phyloP scores from a whole-genome alignment of 2,888 invertebrate species.

The Synergus umbraculus region DNA sequence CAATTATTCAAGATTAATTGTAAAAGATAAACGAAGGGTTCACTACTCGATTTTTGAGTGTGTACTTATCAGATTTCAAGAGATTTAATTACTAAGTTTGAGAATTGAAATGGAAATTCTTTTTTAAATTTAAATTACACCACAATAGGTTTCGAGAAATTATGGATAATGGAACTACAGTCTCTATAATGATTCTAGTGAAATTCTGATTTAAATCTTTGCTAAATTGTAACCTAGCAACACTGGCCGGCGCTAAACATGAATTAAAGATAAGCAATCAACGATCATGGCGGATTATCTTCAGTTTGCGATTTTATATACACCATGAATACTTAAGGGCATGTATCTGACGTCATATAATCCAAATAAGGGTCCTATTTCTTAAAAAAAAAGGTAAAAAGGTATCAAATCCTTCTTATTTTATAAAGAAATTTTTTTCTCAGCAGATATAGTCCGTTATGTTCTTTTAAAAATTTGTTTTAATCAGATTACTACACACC shows the following conservation, averaged over 20 bases:
- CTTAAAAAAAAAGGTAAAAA: too few relatives aligned
- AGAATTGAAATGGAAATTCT: neutral
- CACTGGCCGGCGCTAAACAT: conserved; percentile 7
- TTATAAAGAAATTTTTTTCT: too few relatives aligned
- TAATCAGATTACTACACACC: too few relatives aligned
- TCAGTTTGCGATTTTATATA: neutral
- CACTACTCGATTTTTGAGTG: too few relatives aligned
- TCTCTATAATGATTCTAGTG: neutral
- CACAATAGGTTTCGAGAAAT: neutral
- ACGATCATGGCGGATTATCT: neutral
- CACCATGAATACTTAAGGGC: neutral
- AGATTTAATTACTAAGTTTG: neutral
- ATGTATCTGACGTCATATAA: too few relatives aligned
- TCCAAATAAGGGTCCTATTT: too few relatives aligned
- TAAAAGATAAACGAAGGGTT: too few relatives aligned
- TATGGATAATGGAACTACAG: neutral
- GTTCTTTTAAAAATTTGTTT: too few relatives aligned
- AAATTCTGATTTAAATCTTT: neutral
- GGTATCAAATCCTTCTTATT: too few relatives aligned
- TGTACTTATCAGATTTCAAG: too few relatives aligned
- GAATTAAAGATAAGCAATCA: conserved; percentile 10
- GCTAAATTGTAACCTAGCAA: conserved; percentile 4
- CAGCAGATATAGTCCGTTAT: too few relatives aligned
- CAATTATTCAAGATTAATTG: too few relatives aligned
- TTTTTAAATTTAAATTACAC: neutral